A percentile compares a stretch with the other conserved stretches of the same genome.
phyloP scores from a whole-genome alignment of 2,113 vertebrate genomes.

The Petrocephalus zakoni region DNA sequence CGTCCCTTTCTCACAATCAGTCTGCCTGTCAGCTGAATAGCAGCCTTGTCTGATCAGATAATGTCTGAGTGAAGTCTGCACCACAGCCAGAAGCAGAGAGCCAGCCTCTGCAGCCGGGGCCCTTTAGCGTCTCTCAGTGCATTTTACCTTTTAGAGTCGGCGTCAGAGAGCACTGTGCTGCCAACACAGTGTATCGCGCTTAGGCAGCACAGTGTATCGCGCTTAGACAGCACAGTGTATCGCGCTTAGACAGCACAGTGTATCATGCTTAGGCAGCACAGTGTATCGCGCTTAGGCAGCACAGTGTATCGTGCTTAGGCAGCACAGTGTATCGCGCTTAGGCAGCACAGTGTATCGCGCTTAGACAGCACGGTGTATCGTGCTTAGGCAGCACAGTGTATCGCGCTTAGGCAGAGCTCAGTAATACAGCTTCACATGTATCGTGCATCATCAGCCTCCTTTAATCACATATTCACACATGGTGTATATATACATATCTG shows the following conservation, averaged over 20 bases:
- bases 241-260: too few relatives aligned
- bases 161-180: background rate
- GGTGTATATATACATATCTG: background rate
- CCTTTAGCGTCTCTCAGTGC: background rate
- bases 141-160: background rate
- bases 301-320: too few relatives aligned
- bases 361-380: too few relatives aligned
- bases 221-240: background rate
- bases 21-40: background rate
- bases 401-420: background rate
- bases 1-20: background rate
- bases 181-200: background rate
- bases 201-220: background rate
- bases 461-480: background rate
- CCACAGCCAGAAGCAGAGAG: background rate
- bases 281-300: too few relatives aligned
- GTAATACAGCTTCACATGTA: background rate
- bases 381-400: background rate
- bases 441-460: background rate
- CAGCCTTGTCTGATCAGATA: background rate
- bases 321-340: background rate
- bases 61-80: background rate
- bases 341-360: background rate
- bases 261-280: too few relatives aligned
- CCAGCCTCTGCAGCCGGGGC: background rate